Conservation (phyloP, 2,888 invertebrate genomes). For the Ellobium chinense region DNA sequence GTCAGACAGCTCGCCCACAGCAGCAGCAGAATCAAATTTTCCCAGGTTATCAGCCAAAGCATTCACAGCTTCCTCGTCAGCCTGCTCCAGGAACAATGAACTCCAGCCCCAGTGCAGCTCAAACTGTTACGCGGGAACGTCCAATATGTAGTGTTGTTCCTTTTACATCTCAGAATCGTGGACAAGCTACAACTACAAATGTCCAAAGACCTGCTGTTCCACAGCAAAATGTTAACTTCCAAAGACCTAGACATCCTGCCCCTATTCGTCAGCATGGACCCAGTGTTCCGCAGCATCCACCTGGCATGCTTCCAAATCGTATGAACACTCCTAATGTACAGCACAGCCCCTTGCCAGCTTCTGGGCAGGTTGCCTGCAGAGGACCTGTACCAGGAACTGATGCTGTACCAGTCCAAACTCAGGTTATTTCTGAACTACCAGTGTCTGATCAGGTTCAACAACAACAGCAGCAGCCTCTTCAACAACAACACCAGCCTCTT, state of each 20-base stretch:
- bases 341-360: not conserved
- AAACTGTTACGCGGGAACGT: constrained; percentile 1
- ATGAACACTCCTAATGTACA: not conserved
- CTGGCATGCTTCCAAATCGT: not conserved
- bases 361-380: not conserved
- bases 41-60: constrained; percentile 28
- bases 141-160: constrained; percentile 42
- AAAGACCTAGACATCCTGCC: constrained; percentile 7
- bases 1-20: not conserved
- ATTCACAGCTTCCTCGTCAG: constrained; percentile 37
- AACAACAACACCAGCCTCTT: not conserved
- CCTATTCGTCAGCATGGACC: not conserved
- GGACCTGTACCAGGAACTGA: not conserved
- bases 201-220: constrained; percentile 5
- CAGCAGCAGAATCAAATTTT: constrained; percentile 28
- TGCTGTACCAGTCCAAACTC: not conserved
- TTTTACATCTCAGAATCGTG: constrained; percentile 25
- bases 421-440: not conserved
- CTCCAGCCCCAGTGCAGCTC: constrained; percentile 18
- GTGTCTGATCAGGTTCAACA: not conserved
- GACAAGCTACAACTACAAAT: not conserved
- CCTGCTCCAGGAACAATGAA: constrained; percentile 22
- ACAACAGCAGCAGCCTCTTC: constrained; percentile 14
- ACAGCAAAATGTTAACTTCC: not conserved
- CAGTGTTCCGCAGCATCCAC: not conserved